Percentiles rank a stretch among this genome's conserved stretches.
Evolutionary conservation across 2,797 vertebrate species (phyloP).

Genomic region (Sebastes nivosus): DNA sequence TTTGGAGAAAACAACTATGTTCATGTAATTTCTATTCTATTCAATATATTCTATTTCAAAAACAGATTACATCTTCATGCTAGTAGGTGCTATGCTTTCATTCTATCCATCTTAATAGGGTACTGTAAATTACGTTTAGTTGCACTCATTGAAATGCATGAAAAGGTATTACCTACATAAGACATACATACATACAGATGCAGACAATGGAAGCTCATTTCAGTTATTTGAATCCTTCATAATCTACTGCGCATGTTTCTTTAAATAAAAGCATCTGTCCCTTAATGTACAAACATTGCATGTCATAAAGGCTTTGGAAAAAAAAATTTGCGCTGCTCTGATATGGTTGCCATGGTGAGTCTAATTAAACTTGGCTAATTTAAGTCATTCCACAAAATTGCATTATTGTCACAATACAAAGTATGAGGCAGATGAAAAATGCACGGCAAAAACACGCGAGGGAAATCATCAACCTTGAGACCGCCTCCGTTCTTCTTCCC

Average conservation of each 20-base stretch:
- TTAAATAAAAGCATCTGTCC: neutral
- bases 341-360: conserved; percentile 30
- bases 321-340: conserved; percentile 13
- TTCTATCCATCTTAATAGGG: neutral
- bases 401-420: conserved; percentile 15
- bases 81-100: neutral
- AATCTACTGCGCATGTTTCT: neutral
- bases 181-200: neutral
- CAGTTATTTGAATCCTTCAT: conserved; percentile 7
- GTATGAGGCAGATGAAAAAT: conserved; percentile 40
- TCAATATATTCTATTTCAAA: neutral
- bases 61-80: neutral
- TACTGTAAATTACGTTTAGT: neutral
- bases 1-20: neutral
- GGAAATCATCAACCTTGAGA: conserved; percentile 40
- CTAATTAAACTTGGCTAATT: conserved; percentile 34
- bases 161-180: neutral
- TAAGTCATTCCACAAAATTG: conserved; percentile 28
- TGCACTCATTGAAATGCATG: neutral
- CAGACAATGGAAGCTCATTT: neutral
- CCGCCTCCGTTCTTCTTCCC: conserved; percentile 4
- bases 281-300: neutral
- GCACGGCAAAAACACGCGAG: conserved; percentile 30
- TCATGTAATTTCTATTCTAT: neutral
- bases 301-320: conserved; percentile 3